Base-by-base conservation (phyloP, 1,140 invertebrate species). In the Hestina assimilis region DNA sequence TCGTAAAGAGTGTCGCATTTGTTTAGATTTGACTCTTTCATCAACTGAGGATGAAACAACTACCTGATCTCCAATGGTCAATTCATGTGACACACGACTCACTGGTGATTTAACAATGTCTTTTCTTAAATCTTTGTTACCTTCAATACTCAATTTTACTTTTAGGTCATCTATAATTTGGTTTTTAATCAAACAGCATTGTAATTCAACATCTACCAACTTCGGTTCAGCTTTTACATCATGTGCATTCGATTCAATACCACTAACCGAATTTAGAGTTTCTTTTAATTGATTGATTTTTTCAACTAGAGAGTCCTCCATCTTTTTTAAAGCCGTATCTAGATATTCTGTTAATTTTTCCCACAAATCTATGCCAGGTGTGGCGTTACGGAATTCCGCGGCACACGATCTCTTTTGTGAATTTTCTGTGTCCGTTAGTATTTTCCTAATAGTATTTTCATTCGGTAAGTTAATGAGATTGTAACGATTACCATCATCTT, bases 151-250 rank as follows among this genome's bases (percentile, higher is more conserved):
- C 28, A 51, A 40, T 9, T 38, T 38, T 6, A 38, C 8, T 38
- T 6, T 67, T 2, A 81, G 42, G 47, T 76, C 50, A 40, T 82
- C 79, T 23, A 83, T 75, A 0, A 70, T 43, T 24, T 75, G 52
- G 1, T 68, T 83, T 21, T 74, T 59, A 1, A 80, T 46, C 19
- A 81, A 52, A 51, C 72, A 54, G 26, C 82, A 85, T 59, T 85
- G 79, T 26, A 75, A 40, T 23, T 40, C 43, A 46, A 62, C 55
- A 26, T 78, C 55, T 1, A 41, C 14, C 6, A 6, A 15, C 7
- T 50, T 46, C 64, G 29, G 14, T 31, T 35, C 26, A 40, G 8
- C 31, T 2, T 17, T 9, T 17, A 9, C 19, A 9, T 9, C 9
- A 8, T n/a, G 17, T 17, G 19, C 9, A 5, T 9, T 28, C 24